Conservation (phyloP, 2,797 vertebrate species). For the Microchirus variegatus region DNA sequence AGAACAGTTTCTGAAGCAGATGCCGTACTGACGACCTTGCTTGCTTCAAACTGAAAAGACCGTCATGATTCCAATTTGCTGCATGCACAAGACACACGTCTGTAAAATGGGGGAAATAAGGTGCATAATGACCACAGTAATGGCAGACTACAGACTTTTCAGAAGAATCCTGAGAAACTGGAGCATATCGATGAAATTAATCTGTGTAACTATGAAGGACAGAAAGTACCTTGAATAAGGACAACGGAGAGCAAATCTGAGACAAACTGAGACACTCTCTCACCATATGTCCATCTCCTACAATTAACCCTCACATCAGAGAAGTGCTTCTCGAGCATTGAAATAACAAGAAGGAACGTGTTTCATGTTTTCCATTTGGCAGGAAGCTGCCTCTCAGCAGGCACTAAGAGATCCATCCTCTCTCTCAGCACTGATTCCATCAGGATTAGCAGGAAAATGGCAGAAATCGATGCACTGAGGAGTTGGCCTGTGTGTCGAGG, state of each 20-base stretch:
- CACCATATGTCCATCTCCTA: constrained; percentile 47
- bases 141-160: constrained; percentile 29
- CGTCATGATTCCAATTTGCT: constrained; percentile 54
- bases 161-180: constrained; percentile 32
- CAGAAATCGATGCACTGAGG: constrained; percentile 62
- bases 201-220: constrained; percentile 23
- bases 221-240: background rate
- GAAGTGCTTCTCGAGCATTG: constrained; percentile 32
- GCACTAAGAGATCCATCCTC: constrained; percentile 26
- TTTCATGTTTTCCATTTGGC: constrained; percentile 43
- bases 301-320: constrained; percentile 44
- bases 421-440: constrained; percentile 46
- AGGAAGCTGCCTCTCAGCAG: constrained; percentile 31
- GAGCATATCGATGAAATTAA: too few relatives aligned
- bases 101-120: constrained; percentile 7
- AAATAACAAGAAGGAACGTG: constrained; percentile 40
- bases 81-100: constrained; percentile 54
- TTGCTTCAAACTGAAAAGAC: constrained; percentile 39
- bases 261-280: constrained; percentile 10
- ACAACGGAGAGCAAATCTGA: constrained; percentile 4
- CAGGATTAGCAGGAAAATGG: constrained; percentile 62
- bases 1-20: constrained; percentile 52
- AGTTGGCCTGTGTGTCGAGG: constrained; percentile 40
- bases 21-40: constrained; percentile 42
- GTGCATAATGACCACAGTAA: constrained; percentile 53